Percentiles rank a stretch among this genome's conserved stretches.
Conservation (phyloP, 2,113 vertebrate species). For the Protomyctophum bolini region DNA sequence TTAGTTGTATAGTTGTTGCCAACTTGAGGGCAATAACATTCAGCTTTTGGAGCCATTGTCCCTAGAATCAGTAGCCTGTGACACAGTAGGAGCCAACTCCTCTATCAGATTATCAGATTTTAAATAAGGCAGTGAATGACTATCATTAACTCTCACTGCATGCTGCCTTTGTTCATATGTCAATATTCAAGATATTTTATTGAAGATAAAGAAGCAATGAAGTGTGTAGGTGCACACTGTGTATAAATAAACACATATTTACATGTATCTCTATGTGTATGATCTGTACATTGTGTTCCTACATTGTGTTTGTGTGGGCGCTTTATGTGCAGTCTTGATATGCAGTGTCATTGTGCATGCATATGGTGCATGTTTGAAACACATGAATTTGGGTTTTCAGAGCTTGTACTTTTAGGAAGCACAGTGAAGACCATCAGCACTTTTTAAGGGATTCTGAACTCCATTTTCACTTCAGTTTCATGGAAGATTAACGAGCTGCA, state of each 20-base stretch:
- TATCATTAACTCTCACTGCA: not conserved
- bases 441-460: conserved; percentile 63
- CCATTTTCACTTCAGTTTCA: conserved; percentile 63
- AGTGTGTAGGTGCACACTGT: too few relatives aligned
- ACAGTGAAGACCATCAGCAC: conserved; percentile 20
- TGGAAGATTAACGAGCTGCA: conserved; percentile 71
- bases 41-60: not conserved
- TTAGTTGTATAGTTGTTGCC: not conserved
- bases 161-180: conserved; percentile 25
- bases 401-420: not conserved
- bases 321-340: too few relatives aligned
- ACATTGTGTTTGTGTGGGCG: too few relatives aligned
- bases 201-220: too few relatives aligned
- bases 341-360: too few relatives aligned
- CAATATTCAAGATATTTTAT: too few relatives aligned
- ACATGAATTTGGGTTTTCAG: not conserved
- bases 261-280: too few relatives aligned
- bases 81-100: not conserved
- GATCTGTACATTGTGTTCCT: too few relatives aligned
- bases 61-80: not conserved
- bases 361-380: too few relatives aligned
- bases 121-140: conserved; percentile 16
- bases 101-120: conserved; percentile 29
- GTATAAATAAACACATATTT: too few relatives aligned
- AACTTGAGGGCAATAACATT: not conserved